Evolutionary conservation across 2,113 vertebrate species (phyloP), one percentile per base, ranked within the genome.

Genomic region (Tragelaphus buxtoni): DNA sequence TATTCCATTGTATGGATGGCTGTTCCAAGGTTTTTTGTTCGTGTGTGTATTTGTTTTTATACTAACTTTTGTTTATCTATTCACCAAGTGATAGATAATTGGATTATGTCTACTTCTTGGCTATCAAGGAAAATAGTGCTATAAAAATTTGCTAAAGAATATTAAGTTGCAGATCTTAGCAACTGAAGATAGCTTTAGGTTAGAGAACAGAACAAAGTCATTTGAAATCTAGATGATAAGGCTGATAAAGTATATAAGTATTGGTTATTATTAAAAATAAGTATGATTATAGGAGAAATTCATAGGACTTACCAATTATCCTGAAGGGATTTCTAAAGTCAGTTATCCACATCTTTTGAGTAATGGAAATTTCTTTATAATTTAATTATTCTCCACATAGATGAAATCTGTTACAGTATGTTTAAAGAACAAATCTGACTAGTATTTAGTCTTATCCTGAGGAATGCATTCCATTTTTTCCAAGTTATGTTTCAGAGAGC

Each of bases 261-360:
- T 94, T 69, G 63, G 63, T 55, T 94, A 42, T 63, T 79, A 72
- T 88, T 79, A 72, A 96, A 88, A 92, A 30, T 92, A 72, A 83
- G 6, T 94, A 22, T 80, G 49, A 51, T 55, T 87, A 35, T 22
- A 60, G 87, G 61, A 49, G 24, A 47, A 81, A 92, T 61, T 63
- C 35, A 69, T 61, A 9, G 60, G 55, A 72, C 53, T 69, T 81
- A 20, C 26, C 65, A 80, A 0, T 81, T 92, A 16, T 95, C 89
- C 51, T 89, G 32, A 74, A 93, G 56, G 5, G 22, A 85, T 95
- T 94, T 94, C 12, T 18, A 88, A 92, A 92, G 47, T 9, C 20
- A 94, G 32, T 77, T 91, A 51, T 35, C 42, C 72, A 82, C n/a
- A 35, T 89, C 22, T 92, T 91, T 93, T 90, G 42, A 79, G 53